Percentiles rank a stretch among this genome's conserved stretches.
These are phyloP conservation scores for Maccullochella peelii DNA, from an alignment of 2,113 vertebrate species.

Conservation along the genomic window DNA sequence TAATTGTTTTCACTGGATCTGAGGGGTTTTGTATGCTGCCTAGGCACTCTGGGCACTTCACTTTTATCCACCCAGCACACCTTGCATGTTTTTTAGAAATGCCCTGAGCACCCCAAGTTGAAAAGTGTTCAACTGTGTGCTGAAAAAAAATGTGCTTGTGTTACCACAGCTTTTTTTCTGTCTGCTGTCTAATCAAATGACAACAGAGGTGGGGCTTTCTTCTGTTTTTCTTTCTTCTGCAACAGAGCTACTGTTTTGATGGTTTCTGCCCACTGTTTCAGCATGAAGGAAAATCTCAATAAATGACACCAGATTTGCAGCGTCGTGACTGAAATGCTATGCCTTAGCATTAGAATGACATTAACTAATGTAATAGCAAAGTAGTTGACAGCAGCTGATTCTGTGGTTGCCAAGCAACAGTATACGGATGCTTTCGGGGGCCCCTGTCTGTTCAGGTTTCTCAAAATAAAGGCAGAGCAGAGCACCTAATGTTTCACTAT, in stretches of 20 bases:
- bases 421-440: conserved; percentile 32
- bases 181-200: conserved; percentile 34
- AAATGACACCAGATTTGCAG: conserved; percentile 22
- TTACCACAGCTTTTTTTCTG: conserved; percentile 12
- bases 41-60: conserved; percentile 21
- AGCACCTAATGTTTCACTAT: conserved; percentile 1
- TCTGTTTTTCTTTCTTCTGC: neutral
- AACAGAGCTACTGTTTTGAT: neutral
- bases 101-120: conserved; percentile 37
- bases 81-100: conserved; percentile 38
- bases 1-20: conserved; percentile 45
- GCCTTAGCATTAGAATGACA: conserved; percentile 34
- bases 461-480: conserved; percentile 30
- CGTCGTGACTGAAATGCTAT: conserved; percentile 14
- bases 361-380: conserved; percentile 46
- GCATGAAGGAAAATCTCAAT: neutral
- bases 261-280: conserved; percentile 6
- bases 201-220: neutral
- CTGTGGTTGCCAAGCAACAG: conserved; percentile 63
- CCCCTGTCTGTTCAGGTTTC: conserved; percentile 17
- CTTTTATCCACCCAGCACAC: conserved; percentile 44
- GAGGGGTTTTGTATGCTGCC: conserved; percentile 34
- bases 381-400: conserved; percentile 48
- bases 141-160: neutral
- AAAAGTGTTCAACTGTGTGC: conserved; percentile 20